Conservation (phyloP, 2,888 invertebrate genomes). For the Mylabris sibirica region DNA sequence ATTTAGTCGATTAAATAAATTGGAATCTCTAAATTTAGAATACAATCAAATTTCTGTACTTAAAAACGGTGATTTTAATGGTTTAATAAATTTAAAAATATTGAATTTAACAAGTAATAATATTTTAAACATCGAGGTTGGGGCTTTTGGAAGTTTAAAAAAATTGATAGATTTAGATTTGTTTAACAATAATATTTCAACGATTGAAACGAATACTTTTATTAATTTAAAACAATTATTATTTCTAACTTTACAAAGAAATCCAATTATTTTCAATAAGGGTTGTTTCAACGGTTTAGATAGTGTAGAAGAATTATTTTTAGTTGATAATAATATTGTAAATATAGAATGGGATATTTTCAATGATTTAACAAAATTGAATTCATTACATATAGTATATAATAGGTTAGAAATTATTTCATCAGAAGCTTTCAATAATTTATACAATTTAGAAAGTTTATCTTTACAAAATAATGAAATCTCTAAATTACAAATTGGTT, state of each 20-base stretch:
- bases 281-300: no score
- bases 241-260: no score
- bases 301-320: background rate
- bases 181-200: no score
- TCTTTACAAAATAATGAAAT: conserved; percentile 15
- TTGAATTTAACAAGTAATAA: background rate
- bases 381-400: background rate
- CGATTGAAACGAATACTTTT: no score
- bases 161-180: no score
- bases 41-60: no score
- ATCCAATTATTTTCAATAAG: no score
- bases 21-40: no score
- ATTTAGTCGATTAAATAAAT: no score
- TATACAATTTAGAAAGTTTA: background rate
- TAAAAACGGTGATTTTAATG: no score
- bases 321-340: background rate
- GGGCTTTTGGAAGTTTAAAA: conserved; percentile 10
- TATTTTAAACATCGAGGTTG: background rate
- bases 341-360: conserved; percentile 9
- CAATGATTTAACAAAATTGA: background rate
- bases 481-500: background rate
- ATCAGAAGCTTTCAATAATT: background rate
- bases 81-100: background rate
- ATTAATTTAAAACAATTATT: no score
- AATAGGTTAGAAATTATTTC: background rate